Evolutionary conservation across 2,113 vertebrate species (phyloP).

Genomic region (Corythornis vintsioides): DNA sequence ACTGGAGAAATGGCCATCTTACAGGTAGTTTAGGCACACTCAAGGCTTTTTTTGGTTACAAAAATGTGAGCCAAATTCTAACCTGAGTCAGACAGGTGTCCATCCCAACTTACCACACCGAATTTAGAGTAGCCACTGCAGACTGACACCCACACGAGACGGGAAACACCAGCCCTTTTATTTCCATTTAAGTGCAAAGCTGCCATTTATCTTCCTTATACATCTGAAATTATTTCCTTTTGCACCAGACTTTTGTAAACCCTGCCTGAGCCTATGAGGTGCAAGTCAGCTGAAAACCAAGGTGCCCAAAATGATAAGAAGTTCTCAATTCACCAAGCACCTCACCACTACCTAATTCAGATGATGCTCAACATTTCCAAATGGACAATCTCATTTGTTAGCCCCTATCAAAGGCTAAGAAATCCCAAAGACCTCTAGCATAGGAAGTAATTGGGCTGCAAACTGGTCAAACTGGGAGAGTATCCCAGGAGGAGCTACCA

Average conservation of each 20-base stretch:
- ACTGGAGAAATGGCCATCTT: neutral
- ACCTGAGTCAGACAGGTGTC: neutral
- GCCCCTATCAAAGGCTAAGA: neutral
- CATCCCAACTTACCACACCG: rapidly evolving
- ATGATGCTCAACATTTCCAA: neutral
- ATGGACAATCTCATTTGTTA: neutral
- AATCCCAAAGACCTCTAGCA: neutral
- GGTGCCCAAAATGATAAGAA: neutral
- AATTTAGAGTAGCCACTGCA: neutral
- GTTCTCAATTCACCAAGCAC: neutral
- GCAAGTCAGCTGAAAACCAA: neutral
- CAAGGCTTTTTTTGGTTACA: neutral
- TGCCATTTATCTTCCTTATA: neutral
- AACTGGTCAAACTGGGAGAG: neutral
- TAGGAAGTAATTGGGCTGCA: neutral
- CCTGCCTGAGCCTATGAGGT: rapidly evolving
- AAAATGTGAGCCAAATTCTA: neutral
- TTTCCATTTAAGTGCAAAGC: neutral
- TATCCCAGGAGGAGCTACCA: neutral
- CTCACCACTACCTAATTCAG: neutral
- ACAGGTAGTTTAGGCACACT: neutral
- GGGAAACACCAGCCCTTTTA: neutral
- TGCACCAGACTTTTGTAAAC: neutral
- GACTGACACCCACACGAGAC: rapidly evolving
- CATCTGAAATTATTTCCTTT: neutral